These are phyloP conservation scores for Todiramphus chloris DNA, from an alignment of 2,113 vertebrate species.

Conservation along the genomic window DNA sequence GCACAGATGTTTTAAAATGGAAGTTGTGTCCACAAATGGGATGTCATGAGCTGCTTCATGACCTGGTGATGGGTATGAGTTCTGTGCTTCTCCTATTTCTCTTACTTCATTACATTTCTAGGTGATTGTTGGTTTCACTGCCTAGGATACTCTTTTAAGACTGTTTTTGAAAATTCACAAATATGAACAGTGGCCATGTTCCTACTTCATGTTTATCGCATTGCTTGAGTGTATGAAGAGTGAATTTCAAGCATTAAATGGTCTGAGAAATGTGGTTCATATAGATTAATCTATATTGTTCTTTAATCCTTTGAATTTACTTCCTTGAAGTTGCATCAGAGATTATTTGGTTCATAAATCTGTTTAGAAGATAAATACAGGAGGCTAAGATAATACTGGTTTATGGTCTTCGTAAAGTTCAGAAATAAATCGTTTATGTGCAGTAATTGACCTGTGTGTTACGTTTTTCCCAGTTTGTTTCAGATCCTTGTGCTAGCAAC, in stretches of 20 bases:
- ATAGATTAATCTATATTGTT: background rate
- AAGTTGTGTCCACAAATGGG: background rate
- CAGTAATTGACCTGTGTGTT: slow-evolving; percentile 62
- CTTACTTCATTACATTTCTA: background rate
- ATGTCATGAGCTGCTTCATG: background rate
- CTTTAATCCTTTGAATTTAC: slow-evolving; percentile 3
- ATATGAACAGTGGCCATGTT: background rate
- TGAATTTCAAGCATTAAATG: background rate
- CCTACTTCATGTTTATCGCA: background rate
- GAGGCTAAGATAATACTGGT: background rate
- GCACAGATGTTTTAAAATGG: background rate
- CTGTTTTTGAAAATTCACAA: background rate
- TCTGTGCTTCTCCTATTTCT: background rate
- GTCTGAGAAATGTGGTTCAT: background rate
- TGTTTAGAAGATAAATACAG: background rate
- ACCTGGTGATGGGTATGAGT: background rate
- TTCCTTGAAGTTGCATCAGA: background rate
- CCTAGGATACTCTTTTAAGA: background rate
- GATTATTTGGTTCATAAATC: background rate
- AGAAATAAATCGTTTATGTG: background rate
- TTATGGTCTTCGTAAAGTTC: background rate
- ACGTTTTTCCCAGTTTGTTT: slow-evolving; percentile 83
- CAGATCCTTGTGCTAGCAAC: slow-evolving; percentile 90
- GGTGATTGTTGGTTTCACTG: background rate
- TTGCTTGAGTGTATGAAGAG: background rate